phyloP scores from a whole-genome alignment of 2,113 vertebrate species.

The Aplodontia rufa region DNA sequence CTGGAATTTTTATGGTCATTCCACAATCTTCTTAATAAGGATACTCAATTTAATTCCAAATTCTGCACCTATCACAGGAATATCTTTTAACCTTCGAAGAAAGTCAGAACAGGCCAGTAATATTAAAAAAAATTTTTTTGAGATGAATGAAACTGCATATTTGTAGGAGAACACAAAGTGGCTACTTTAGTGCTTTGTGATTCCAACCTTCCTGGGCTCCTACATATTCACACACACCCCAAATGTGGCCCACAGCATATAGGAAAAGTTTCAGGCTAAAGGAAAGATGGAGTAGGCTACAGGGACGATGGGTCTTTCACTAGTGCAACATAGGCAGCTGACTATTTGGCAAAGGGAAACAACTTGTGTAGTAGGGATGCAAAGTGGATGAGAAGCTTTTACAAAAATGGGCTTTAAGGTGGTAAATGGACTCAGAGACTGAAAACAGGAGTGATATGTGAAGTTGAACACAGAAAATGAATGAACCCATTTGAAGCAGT shows the following conservation, averaged over 20 bases:
- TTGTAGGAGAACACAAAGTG: slow-evolving; percentile 16
- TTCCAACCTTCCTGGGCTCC: not conserved
- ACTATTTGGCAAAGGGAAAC: not conserved
- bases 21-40: not conserved
- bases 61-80: not conserved
- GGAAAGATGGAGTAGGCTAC: not conserved
- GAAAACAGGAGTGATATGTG: not conserved
- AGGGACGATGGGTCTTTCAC: not conserved
- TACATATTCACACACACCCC: not conserved
- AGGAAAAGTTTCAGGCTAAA: not conserved
- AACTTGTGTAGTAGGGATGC: not conserved
- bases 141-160: not conserved
- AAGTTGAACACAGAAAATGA: slow-evolving; percentile 42
- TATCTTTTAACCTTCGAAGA: not conserved
- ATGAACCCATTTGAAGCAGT: not conserved
- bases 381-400: not conserved
- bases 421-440: not conserved
- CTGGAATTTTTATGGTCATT: not conserved
- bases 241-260: not conserved
- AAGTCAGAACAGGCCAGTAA: not conserved
- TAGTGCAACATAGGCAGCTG: not conserved
- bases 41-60: not conserved
- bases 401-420: not conserved
- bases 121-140: not conserved
- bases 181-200: not conserved